Percentiles rank a stretch among this genome's conserved stretches.
These are phyloP conservation scores for Siderastrea siderea DNA, from an alignment of 92 coral and sea anemone species.

Conservation along the genomic window DNA sequence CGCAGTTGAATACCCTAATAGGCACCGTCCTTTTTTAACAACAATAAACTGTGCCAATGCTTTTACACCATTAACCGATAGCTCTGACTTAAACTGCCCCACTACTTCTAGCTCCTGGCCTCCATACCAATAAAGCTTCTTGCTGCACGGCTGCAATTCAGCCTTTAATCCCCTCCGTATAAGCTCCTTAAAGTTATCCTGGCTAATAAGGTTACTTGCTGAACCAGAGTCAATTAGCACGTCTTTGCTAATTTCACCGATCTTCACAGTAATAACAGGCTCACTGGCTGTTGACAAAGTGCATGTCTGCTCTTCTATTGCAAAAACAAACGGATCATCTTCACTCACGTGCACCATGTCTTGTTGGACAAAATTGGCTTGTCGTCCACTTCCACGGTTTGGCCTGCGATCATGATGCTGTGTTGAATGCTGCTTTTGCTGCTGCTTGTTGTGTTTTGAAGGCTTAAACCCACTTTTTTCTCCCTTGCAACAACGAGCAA, in stretches of 20 bases:
- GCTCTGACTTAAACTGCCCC: constrained; percentile 61
- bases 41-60: constrained; percentile 49
- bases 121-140: constrained; percentile 63
- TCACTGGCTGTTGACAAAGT: constrained; percentile 1
- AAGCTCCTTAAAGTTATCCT: constrained; percentile 30
- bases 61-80: constrained; percentile 17
- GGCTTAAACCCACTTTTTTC: neutral
- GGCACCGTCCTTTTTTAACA: constrained; percentile 65
- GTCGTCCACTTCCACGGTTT: constrained; percentile 6
- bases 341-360: neutral
- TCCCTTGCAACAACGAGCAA: constrained; percentile 48
- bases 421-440: neutral
- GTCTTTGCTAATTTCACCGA: constrained; percentile 60
- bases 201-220: constrained; percentile 67
- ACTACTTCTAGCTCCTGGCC: constrained; percentile 54
- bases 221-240: constrained; percentile 77
- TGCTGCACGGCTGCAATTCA: constrained; percentile 40
- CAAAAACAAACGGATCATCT: constrained; percentile 8
- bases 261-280: constrained; percentile 69
- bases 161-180: constrained; percentile 47
- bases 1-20: constrained; percentile 62
- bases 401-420: neutral
- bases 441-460: constrained; percentile 7
- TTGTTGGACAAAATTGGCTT: constrained; percentile 11
- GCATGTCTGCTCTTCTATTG: constrained; percentile 22